Conservation (phyloP, 2,113 vertebrate genomes). For the Bubalus kerabau region DNA sequence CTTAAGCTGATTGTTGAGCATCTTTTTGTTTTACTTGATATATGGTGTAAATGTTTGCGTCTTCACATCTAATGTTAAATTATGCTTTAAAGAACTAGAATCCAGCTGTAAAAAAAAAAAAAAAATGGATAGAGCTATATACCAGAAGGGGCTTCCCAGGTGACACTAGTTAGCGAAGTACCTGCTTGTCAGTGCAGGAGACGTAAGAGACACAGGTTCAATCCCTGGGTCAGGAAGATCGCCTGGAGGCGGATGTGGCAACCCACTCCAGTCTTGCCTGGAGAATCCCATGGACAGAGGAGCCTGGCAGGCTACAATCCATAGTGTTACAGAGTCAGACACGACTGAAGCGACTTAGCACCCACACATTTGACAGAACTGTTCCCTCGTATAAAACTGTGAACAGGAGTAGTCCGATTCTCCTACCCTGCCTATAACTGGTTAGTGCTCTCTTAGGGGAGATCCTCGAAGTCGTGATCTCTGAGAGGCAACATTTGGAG, state of each 20-base stretch:
- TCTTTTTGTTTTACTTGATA: not conserved
- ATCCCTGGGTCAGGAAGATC: not conserved
- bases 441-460: not conserved
- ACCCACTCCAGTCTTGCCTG: not conserved
- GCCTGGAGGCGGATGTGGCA: not conserved
- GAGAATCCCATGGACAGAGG: not conserved
- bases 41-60: not conserved
- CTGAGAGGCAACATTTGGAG: not conserved
- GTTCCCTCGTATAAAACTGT: not conserved
- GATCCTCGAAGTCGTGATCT: not conserved
- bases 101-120: not conserved
- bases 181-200: not conserved
- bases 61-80: not conserved
- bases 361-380: not conserved
- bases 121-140: not conserved
- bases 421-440: not conserved
- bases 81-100: not conserved
- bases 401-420: not conserved
- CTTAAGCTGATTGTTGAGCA: not conserved
- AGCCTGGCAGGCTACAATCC: not conserved
- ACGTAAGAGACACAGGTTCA: not conserved
- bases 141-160: not conserved
- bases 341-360: not conserved
- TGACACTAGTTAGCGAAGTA: not conserved
- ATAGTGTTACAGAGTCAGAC: not conserved